phyloP scores from a whole-genome alignment of 2,113 vertebrate species.

The Chloropsis hardwickii region DNA sequence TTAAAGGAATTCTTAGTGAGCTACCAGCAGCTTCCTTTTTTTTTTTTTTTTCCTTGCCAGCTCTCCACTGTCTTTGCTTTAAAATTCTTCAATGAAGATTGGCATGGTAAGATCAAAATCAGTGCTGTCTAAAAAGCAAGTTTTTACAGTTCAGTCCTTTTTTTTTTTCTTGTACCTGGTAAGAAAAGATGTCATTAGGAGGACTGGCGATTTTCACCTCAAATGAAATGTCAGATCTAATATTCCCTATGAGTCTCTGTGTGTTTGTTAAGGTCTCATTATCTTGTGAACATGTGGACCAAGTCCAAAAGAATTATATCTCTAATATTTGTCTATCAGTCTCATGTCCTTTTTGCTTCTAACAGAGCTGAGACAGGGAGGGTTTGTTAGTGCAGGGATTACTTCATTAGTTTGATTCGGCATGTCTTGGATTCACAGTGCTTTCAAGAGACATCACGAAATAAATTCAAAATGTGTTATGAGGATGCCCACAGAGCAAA shows the following conservation, averaged over 20 bases:
- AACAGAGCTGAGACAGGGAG: conserved; percentile 8
- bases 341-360: background rate
- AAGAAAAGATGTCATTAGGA: conserved; percentile 35
- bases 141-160: background rate
- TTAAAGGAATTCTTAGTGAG: background rate
- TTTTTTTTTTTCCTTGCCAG: background rate
- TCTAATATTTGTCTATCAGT: conserved; percentile 40
- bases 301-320: conserved; percentile 37
- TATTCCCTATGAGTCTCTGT: background rate
- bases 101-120: background rate
- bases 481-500: conserved; percentile 74
- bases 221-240: conserved; percentile 44
- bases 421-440: conserved; percentile 71
- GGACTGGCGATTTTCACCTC: conserved; percentile 44
- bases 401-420: conserved; percentile 79
- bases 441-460: conserved; percentile 67
- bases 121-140: background rate
- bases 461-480: conserved; percentile 70
- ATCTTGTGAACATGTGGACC: conserved; percentile 33
- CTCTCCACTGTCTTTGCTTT: background rate
- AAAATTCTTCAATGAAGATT: background rate
- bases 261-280: conserved; percentile 58
- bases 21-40: background rate
- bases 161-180: background rate
- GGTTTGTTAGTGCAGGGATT: conserved; percentile 62